Base-by-base conservation (phyloP, 1,140 invertebrate species). In the Asobara japonica region DNA sequence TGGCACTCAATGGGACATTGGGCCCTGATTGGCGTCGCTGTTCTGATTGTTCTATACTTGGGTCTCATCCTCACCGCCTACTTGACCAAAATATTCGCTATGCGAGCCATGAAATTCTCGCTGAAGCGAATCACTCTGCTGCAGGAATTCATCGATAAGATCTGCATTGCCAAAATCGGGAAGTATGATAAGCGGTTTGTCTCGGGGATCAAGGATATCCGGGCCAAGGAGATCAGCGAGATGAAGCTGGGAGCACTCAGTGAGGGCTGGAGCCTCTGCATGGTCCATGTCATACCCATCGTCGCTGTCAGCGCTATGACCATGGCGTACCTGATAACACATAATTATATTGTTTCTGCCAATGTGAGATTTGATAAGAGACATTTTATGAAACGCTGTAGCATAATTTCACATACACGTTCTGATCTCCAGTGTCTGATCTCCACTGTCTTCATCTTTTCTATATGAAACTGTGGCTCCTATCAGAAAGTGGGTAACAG, bases 221-320 rank as follows among this genome's bases (percentile, higher is more conserved):
- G 79, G 31, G 67, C 72, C 10, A 75, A 75, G 13, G 79, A 80
- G 73, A 31, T 80, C 2, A 41, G 45, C 2, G 74, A 79, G 38
- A 78, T 80, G 66, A 73, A 71, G 20, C 67, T 72, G 10, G 79
- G 78, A 18, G 76, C 74, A 18, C 71, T 80, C 1, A 75, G 71
- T 41, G 79, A 80, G 45, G 78, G 78, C 10, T 76, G 75, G 45
- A 77, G 79, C 48, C 41, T 80, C 5, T 76, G 69, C n/a, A 76
- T 78, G 71, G 72, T 80, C 13, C 78, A 79, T 56, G 64, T 77
- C 27, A 78, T 79, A 30, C 79, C 79, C n/a, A 62, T 80, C 2
- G 30, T 76, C 13, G 66, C 78, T 25, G 69, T 80, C 11, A 73
- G 70, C 6, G 71, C 67, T 5, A 73, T 76, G 6, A 77, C 72